phyloP scores from a whole-genome alignment of 1,140 invertebrate species.

The Drosophila santomea region DNA sequence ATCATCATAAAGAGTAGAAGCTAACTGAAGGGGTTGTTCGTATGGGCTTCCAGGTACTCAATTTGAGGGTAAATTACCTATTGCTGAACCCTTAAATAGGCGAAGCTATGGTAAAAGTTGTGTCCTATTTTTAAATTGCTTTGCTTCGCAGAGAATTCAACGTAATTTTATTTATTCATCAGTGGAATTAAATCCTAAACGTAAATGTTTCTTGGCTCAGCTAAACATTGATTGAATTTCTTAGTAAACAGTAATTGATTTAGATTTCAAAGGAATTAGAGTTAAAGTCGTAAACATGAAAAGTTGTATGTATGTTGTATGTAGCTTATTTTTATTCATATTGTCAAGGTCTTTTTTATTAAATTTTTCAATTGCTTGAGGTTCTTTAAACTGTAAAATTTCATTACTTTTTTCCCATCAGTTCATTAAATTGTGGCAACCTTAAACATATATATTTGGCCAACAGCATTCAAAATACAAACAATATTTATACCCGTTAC shows the following conservation, averaged over 20 bases:
- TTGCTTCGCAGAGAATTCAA: constrained; percentile 4
- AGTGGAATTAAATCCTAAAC: constrained; percentile 14
- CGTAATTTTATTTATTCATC: constrained; percentile 42
- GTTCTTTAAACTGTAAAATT: too few species aligned
- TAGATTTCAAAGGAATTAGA: constrained; percentile 3
- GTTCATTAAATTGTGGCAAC: neutral
- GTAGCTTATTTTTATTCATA: too few species aligned
- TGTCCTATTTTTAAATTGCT: constrained; percentile 51
- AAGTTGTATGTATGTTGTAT: neutral
- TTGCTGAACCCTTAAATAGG: constrained; percentile 11
- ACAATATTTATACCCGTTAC: neutral
- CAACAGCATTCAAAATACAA: neutral
- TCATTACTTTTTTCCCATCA: too few species aligned
- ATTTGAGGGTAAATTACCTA: constrained; percentile 36
- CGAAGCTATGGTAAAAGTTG: constrained; percentile 1
- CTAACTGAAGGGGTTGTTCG: constrained; percentile 53
- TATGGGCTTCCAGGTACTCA: constrained; percentile 48
- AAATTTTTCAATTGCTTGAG: too few species aligned
- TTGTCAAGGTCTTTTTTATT: too few species aligned
- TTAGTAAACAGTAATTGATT: constrained; percentile 18
- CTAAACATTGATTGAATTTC: constrained; percentile 28
- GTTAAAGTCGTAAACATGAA: constrained; percentile 5
- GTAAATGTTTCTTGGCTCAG: neutral
- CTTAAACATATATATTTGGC: neutral
- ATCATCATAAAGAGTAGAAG: constrained; percentile 52